Conservation (phyloP, 2,113 vertebrate species). For the Numenius arquata region DNA sequence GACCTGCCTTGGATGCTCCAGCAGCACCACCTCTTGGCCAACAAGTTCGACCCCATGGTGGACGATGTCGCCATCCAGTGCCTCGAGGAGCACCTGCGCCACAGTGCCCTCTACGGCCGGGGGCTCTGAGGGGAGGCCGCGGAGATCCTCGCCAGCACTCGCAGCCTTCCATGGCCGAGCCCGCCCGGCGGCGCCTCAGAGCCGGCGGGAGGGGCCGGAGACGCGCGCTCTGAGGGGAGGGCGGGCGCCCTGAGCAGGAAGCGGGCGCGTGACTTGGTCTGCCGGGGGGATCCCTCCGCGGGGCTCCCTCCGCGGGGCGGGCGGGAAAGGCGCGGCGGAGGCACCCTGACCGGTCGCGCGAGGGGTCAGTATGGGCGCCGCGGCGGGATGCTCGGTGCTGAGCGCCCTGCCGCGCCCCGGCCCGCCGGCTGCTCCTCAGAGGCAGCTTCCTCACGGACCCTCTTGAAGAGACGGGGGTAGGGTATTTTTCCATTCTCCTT, state of each 20-base stretch:
- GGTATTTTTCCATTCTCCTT: rapidly evolving
- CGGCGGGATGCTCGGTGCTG: rapidly evolving
- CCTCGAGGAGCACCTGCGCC: slow-evolving; percentile 81
- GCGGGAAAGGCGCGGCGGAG: background rate
- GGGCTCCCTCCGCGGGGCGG: rapidly evolving
- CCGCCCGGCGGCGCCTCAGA: too few relatives aligned
- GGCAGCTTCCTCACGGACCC: rapidly evolving
- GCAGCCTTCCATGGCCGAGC: background rate
- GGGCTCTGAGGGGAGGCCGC: slow-evolving; percentile 15
- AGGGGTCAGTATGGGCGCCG: too few relatives aligned
- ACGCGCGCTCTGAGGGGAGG: rapidly evolving
- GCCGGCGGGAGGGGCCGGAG: background rate
- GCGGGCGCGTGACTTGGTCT: rapidly evolving
- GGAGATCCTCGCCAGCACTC: background rate
- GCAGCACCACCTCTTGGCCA: slow-evolving; percentile 87
- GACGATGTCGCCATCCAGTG: slow-evolving; percentile 83
- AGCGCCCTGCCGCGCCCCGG: background rate
- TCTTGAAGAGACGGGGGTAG: rapidly evolving
- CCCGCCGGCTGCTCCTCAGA: background rate
- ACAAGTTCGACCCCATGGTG: slow-evolving; percentile 88
- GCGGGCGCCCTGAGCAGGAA: rapidly evolving
- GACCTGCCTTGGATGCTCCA: slow-evolving; percentile 85
- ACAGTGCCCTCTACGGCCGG: slow-evolving; percentile 71
- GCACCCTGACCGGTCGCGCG: background rate
- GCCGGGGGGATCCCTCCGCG: rapidly evolving